Evolutionary conservation across 2,797 vertebrate species (phyloP).

Genomic region (Hyperoplus immaculatus): DNA sequence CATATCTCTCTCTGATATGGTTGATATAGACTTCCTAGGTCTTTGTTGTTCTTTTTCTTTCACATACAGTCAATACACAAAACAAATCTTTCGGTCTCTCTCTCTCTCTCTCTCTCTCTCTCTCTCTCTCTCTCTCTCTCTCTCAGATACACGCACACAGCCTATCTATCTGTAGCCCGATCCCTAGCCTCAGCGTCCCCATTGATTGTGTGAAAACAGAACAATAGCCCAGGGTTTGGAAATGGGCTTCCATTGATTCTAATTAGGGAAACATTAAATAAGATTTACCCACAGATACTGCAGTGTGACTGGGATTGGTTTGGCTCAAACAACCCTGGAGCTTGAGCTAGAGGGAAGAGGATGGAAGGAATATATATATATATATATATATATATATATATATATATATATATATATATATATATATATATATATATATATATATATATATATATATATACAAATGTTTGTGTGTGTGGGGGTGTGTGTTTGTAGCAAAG

Average conservation of each 20-base stretch:
- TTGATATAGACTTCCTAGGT: constrained; percentile 45
- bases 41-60: constrained; percentile 45
- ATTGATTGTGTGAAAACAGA: constrained; percentile 89
- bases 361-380: constrained; percentile 41
- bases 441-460: neutral
- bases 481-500: constrained; percentile 58
- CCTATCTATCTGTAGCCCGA: constrained; percentile 72
- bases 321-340: constrained; percentile 71
- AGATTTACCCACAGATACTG: constrained; percentile 93
- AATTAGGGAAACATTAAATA: constrained; percentile 99
- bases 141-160: constrained; percentile 63
- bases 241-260: constrained; percentile 99
- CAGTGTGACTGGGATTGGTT: constrained; percentile 81
- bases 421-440: constrained; percentile 16
- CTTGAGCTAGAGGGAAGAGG: constrained; percentile 61
- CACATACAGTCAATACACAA: constrained; percentile 64
- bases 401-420: constrained; percentile 27
- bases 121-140: constrained; percentile 52
- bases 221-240: constrained; percentile 89
- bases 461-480: constrained; percentile 39
- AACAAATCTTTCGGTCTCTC: constrained; percentile 61
- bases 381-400: constrained; percentile 13
- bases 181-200: constrained; percentile 80
- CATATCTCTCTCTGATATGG: neutral
- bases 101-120: constrained; percentile 13